Percentiles rank a stretch among this genome's conserved stretches.
phyloP scores from a whole-genome alignment of 2,888 invertebrate genomes.

The Trachelus iudaicus region DNA sequence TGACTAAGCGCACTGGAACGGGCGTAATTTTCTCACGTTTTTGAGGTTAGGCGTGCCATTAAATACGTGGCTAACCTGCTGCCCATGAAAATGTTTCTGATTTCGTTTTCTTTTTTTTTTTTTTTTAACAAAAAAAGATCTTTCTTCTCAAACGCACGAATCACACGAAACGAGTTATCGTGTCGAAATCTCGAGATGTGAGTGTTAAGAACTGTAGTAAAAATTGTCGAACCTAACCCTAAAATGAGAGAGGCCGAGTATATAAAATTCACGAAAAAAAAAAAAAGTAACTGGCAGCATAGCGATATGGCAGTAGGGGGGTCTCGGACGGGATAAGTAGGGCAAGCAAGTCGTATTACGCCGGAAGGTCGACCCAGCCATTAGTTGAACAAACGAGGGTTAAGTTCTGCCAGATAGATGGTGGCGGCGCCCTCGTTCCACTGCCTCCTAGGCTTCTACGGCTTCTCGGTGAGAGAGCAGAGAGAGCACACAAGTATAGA shows the following conservation, averaged over 20 bases:
- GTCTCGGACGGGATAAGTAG: constrained; percentile 26
- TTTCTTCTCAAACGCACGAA: neutral
- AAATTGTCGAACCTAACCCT: neutral
- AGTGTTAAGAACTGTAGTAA: neutral
- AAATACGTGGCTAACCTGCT: neutral
- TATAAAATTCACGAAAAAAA: neutral
- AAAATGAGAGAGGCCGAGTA: neutral
- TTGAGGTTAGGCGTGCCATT: neutral
- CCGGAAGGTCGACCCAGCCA: constrained; percentile 39
- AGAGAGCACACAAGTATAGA: neutral
- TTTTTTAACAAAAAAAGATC: neutral
- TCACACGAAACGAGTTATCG: neutral
- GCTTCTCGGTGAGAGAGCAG: neutral
- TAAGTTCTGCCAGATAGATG: constrained; percentile 8
- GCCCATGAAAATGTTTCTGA: neutral
- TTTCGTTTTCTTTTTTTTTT: neutral
- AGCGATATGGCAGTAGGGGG: neutral
- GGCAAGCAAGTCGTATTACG: constrained; percentile 36
- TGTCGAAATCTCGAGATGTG: neutral
- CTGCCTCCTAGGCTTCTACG: neutral
- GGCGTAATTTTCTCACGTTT: neutral
- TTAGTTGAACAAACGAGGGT: constrained; percentile 47
- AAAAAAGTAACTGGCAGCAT: neutral
- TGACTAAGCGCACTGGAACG: neutral
- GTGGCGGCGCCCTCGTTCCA: neutral